These are phyloP conservation scores for Centruroides sculpturatus DNA, from an alignment of 1,140 invertebrate species.

Conservation along the genomic window DNA sequence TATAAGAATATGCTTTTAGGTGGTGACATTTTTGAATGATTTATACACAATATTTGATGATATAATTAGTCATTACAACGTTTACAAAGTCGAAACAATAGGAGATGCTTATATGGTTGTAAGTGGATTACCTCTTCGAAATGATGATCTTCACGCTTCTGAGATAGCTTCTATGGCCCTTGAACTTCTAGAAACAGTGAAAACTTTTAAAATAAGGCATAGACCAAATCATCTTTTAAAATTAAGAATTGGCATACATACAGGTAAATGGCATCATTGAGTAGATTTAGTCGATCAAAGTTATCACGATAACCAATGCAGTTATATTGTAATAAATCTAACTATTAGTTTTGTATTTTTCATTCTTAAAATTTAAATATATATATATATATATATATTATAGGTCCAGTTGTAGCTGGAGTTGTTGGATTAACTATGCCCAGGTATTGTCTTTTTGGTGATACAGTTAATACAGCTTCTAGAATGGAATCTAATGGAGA, in stretches of 20 bases:
- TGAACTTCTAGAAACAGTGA: constrained; percentile 73
- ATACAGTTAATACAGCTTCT: constrained; percentile 43
- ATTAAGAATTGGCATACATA: constrained; percentile 86
- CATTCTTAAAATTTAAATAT: too few species aligned
- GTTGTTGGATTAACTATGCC: constrained; percentile 89
- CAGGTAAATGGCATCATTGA: constrained; percentile 41
- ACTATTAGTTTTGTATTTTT: too few species aligned
- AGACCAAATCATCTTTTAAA: constrained; percentile 78
- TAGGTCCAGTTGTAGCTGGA: constrained; percentile 65
- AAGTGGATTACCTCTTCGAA: constrained; percentile 75
- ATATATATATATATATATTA: too few species aligned
- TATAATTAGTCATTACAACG: constrained; percentile 86
- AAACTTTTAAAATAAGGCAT: constrained; percentile 79
- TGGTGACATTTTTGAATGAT: constrained; percentile 88
- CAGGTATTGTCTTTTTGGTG: constrained; percentile 31
- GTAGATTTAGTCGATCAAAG: constrained; percentile 2
- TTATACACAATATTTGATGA: constrained; percentile 87
- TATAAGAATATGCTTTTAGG: constrained; percentile 28
- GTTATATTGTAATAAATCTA: too few species aligned
- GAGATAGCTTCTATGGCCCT: constrained; percentile 95
- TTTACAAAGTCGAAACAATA: constrained; percentile 96
- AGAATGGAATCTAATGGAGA: constrained; percentile 80
- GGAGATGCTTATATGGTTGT: constrained; percentile 40
- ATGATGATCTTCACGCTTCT: constrained; percentile 76
- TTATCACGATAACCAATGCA: too few species aligned